Percentiles rank a stretch among this genome's conserved stretches.
phyloP scores from a whole-genome alignment of 2,888 invertebrate genomes.

The Mythimna vitellina region DNA sequence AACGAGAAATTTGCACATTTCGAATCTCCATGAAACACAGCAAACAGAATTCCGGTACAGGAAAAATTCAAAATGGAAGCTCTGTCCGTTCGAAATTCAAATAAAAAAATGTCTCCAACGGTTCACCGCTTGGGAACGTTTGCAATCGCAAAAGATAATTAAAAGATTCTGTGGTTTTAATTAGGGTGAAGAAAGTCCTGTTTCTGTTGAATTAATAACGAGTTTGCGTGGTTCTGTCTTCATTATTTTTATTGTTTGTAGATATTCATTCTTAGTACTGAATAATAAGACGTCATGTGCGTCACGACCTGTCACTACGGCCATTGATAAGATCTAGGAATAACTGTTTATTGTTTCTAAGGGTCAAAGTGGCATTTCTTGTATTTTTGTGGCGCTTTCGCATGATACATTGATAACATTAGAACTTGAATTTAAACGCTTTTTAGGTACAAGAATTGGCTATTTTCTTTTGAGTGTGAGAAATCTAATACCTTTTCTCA shows the following conservation, averaged over 20 bases:
- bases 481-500: too few relatives aligned
- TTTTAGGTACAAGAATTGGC: too few relatives aligned
- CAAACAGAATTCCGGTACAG: conserved; percentile 12
- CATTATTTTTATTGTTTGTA: conserved; percentile 9
- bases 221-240: conserved; percentile 6
- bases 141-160: conserved; percentile 23
- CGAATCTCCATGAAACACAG: conserved; percentile 5
- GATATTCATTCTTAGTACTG: conserved; percentile 18
- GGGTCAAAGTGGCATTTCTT: neutral
- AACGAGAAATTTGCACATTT: conserved; percentile 9
- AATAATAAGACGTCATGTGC: conserved; percentile 2
- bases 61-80: conserved; percentile 1
- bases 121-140: conserved; percentile 1
- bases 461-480: too few relatives aligned
- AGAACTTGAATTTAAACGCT: too few relatives aligned
- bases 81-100: conserved; percentile 25
- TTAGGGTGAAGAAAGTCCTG: conserved; percentile 15
- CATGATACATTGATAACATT: too few relatives aligned
- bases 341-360: neutral
- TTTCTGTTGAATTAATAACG: conserved; percentile 37
- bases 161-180: conserved; percentile 39
- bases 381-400: too few relatives aligned
- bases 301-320: neutral
- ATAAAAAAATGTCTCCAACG: conserved; percentile 31
- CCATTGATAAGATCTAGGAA: neutral